These are phyloP conservation scores for Protosalanx chinensis DNA, from an alignment of 2,797 vertebrate species.

Conservation along the genomic window DNA sequence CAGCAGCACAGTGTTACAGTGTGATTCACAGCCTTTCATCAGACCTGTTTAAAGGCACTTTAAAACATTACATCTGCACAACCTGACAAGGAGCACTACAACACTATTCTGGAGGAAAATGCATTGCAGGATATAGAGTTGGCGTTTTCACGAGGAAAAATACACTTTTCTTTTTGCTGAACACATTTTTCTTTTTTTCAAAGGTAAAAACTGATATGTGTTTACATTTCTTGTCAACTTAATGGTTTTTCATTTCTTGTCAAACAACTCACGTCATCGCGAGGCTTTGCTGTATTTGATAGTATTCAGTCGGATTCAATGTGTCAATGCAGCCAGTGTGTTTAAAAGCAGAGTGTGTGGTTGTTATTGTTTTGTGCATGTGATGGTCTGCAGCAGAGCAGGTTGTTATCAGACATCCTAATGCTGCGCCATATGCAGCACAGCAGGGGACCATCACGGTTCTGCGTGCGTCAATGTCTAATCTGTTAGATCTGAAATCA, in stretches of 20 bases:
- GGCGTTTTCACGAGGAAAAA: conserved; percentile 55
- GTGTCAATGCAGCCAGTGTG: not conserved
- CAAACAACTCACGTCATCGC: not conserved
- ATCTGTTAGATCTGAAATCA: not conserved
- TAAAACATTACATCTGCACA: conserved; percentile 73
- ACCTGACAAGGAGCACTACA: conserved; percentile 51
- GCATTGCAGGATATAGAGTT: conserved; percentile 53
- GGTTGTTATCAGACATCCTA: conserved; percentile 45
- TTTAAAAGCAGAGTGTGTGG: conserved; percentile 3
- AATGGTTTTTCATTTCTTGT: not conserved
- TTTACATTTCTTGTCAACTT: conserved; percentile 24
- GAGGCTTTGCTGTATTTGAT: too few species aligned
- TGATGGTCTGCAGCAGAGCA: conserved; percentile 45
- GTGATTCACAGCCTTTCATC: conserved; percentile 41
- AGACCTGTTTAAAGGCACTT: conserved; percentile 66
- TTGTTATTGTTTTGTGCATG: conserved; percentile 27
- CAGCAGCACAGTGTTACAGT: conserved; percentile 22
- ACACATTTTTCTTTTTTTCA: conserved; percentile 65
- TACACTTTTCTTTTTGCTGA: conserved; percentile 58
- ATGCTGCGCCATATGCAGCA: conserved; percentile 58
- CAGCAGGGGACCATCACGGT: conserved; percentile 14
- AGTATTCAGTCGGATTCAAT: too few species aligned
- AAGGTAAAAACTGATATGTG: conserved; percentile 60
- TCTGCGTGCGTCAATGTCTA: not conserved
- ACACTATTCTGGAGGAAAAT: conserved; percentile 50